Conservation (phyloP, 2,113 vertebrate species). For the Hemiprocne comata region DNA sequence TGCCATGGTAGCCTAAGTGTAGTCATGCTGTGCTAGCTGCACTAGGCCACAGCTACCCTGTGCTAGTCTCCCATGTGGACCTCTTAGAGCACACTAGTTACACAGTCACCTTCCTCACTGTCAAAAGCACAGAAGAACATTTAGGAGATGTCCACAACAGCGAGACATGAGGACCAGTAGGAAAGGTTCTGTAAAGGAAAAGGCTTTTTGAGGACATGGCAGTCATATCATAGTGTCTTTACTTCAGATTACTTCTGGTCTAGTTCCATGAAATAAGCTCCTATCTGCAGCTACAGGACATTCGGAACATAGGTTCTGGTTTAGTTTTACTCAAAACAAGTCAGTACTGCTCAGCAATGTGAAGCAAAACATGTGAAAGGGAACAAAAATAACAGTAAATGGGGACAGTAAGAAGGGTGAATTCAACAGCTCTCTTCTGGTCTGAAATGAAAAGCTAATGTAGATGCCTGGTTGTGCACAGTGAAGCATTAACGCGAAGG, state of each 20-base stretch:
- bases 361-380: neutral
- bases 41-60: neutral
- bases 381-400: neutral
- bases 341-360: neutral
- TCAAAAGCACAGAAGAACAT: neutral
- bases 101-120: neutral
- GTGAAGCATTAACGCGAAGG: neutral
- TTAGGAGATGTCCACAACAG: neutral
- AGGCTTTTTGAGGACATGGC: neutral
- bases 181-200: neutral
- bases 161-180: neutral
- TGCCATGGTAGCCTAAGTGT: neutral
- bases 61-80: neutral
- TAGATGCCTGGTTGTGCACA: neutral
- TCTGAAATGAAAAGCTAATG: neutral
- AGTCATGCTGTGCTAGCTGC: neutral
- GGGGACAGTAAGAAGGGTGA: neutral
- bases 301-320: neutral
- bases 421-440: neutral
- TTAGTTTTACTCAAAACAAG: neutral
- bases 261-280: neutral
- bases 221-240: neutral
- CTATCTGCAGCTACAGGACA: neutral
- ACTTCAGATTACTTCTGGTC: neutral
- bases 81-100: neutral